A percentile compares a stretch with the other conserved stretches of the same genome.
Conservation (phyloP, 2,888 invertebrate genomes). For the Rambutsinella grinnellia region DNA sequence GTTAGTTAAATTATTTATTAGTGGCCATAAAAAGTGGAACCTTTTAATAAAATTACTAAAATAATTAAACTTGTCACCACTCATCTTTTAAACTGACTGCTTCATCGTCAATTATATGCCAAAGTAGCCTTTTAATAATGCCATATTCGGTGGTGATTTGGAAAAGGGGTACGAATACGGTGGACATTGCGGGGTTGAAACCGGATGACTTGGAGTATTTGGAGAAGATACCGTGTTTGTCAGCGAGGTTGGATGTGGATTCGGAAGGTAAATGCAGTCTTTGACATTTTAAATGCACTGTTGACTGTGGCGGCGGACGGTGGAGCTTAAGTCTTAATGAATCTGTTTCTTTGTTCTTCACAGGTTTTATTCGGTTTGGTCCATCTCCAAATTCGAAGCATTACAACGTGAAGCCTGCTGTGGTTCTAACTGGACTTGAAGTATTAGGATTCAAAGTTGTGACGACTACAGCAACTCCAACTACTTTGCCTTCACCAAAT, state of each 20-base stretch:
- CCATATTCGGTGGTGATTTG: slow-evolving; percentile 65
- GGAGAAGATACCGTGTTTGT: slow-evolving; percentile 64
- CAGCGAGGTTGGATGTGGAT: slow-evolving; percentile 62
- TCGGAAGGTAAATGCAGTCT: slow-evolving; percentile 56
- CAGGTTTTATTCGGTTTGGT: slow-evolving; percentile 64
- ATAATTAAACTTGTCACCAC: too few relatives aligned
- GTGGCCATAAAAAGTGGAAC: too few relatives aligned
- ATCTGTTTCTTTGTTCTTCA: too few relatives aligned
- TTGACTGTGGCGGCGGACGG: too few relatives aligned
- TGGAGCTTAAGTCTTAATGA: too few relatives aligned
- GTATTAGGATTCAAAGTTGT: slow-evolving; percentile 90
- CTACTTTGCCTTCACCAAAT: slow-evolving; percentile 23
- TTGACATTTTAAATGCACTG: too few relatives aligned
- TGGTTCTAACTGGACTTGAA: slow-evolving; percentile 87
- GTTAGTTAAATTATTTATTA: too few relatives aligned
- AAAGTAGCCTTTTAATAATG: slow-evolving; percentile 48
- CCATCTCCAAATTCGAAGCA: slow-evolving; percentile 47
- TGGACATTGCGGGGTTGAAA: slow-evolving; percentile 65
- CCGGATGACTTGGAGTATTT: slow-evolving; percentile 64
- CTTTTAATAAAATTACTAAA: too few relatives aligned
- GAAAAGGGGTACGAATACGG: slow-evolving; percentile 60
- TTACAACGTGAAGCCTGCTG: slow-evolving; percentile 68
- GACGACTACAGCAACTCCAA: slow-evolving; percentile 76
- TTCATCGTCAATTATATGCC: not conserved
- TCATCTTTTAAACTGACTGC: not conserved